phyloP scores from a whole-genome alignment of 1,140 invertebrate genomes.

The Magallana ariakensis region DNA sequence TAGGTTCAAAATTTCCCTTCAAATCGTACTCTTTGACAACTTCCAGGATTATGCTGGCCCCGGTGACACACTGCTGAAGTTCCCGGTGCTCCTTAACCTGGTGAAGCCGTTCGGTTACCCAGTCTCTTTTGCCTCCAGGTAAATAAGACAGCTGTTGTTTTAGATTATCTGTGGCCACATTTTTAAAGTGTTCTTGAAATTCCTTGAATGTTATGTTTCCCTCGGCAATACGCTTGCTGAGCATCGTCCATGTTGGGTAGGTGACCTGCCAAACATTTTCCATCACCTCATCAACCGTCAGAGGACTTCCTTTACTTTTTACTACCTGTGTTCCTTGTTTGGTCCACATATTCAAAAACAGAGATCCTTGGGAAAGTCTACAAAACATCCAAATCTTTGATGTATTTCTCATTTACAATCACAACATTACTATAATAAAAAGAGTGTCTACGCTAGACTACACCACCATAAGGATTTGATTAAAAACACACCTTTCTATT shows the following conservation, averaged over 20 bases:
- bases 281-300: constrained; percentile 51
- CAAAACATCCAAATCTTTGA: not conserved
- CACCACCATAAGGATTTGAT: no score
- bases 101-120: constrained; percentile 50
- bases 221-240: constrained; percentile 44
- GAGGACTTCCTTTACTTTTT: not conserved
- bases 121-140: constrained; percentile 11
- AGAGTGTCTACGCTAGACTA: no score
- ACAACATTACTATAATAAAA: no score
- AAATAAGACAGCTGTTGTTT: not conserved
- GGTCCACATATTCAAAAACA: constrained; percentile 45
- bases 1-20: constrained; percentile 52
- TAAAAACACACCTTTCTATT: no score
- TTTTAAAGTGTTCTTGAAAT: constrained; percentile 45
- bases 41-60: constrained; percentile 57
- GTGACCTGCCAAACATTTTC: constrained; percentile 52
- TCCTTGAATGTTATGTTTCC: constrained; percentile 56
- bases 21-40: constrained; percentile 54
- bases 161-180: not conserved
- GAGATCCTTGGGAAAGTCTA: not conserved
- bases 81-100: constrained; percentile 59
- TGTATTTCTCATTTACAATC: no score
- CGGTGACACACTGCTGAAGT: constrained; percentile 52
- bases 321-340: constrained; percentile 20
- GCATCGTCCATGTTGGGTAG: constrained; percentile 40